Evolutionary conservation across 2,888 invertebrate genomes (phyloP), one percentile per base, ranked within the genome.

Genomic region (Xestoiulus laeticollis): DNA sequence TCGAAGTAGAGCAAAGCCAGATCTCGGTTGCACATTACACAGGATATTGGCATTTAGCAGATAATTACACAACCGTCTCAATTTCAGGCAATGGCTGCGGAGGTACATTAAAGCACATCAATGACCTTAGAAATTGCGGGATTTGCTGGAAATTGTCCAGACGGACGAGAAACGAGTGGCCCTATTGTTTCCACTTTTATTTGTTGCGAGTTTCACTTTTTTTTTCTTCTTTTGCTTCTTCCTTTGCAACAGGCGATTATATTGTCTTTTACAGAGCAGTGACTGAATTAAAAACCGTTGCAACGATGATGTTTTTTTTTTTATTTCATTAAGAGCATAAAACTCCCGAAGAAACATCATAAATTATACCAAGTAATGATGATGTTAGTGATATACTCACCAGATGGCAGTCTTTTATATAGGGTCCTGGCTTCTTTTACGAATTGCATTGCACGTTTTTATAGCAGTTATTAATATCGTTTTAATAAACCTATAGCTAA

Each of bases 31-130:
- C 26, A 32, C 32, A 43, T 85, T 85, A 85, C 87, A 32, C 87
- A 68, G 87, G 87, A 87, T 87, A 87, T 87, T 87, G 87, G 87
- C 87, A 87, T 87, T 87, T 87, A 87, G 82, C 87, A 87, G 87
- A 68, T 87, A 87, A 87, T 87, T 87, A 87, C 87, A 44, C 82
- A 82, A 82, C 32, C 82, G 87, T 87, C 59, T 87, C 82, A 87
- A 87, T 87, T 87, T 87, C 87, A 44, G 44, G 43, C 85, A 85
- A 85, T 44, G 44, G 44, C 26, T 44, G 85, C 38, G 22, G 44
- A 38, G 38, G 85, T 85, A 33, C 44, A 85, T 85, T 85, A 85
- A 85, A 44, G 38, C 38, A 85, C 85, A 85, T 85, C 43, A 85
- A 85, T 85, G 85, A 85, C 85, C 85, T 85, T 85, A 44, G 85